Evolutionary conservation across 1,140 invertebrate genomes (phyloP), one percentile per base, ranked within the genome.

Genomic region (Conus betulinus): DNA sequence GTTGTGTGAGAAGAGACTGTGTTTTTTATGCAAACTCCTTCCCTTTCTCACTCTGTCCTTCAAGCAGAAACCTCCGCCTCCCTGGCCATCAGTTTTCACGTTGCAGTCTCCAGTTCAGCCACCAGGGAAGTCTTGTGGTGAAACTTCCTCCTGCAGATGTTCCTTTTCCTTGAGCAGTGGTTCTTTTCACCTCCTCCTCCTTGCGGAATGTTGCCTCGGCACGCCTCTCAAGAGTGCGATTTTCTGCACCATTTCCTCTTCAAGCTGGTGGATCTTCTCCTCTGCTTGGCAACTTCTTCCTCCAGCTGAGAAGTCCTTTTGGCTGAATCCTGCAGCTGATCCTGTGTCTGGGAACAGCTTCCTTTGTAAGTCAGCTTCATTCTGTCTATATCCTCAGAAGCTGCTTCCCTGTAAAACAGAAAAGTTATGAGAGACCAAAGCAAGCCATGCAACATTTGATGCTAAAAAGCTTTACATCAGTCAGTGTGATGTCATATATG

Each of bases 1-100:
- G 78, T 86, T 93, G 92, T 55, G 39, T 55, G 5, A 93, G 84
- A 55, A 93, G 87, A 23, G 91, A 90, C 83, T 91, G 89, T 6
- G 90, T 88, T 78, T 92, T 93, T 20, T 84, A 82, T 71, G 91
- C 91, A 87, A 90, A 88, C 83, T 89, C 87, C 63, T 83, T 86
- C 13, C 89, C 90, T 88, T 91, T 88, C 60, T 91, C 89, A 86
- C 84, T 91, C 86, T 91, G 88, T 74, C 89, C 89, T 27, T 92
- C 91, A 52, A 85, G 89, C 51, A 89, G 39, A 51, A n/a, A 92
- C 51, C 63, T 91, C 89, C 25, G 91, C 55, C 83, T 92, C 90
- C 67, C 88, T 83, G 10, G 71, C 79, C 79, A 92, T 63, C n/a
- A 78, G 90, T 82, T 81, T 91, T 90, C 17, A 90, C 82, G n/a